Conservation (phyloP, 2,888 invertebrate genomes). For the Platycheirus albimanus region DNA sequence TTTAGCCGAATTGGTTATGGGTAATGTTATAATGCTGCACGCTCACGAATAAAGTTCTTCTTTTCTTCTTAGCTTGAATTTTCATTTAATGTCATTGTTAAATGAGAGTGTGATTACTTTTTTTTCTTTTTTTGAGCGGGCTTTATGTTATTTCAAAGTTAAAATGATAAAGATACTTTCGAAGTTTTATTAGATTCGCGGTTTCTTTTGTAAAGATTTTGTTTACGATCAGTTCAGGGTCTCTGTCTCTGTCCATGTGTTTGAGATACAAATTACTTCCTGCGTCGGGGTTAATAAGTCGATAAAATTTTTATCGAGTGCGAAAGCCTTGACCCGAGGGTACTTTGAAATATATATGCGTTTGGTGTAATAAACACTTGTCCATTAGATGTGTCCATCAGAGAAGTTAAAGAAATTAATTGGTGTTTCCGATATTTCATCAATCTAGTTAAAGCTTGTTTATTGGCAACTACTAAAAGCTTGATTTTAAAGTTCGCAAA, state of each 20-base stretch:
- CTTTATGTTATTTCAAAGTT: background rate
- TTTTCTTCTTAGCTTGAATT: slow-evolving; percentile 1
- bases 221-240: background rate
- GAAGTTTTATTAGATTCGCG: slow-evolving; percentile 52
- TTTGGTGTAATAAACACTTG: background rate
- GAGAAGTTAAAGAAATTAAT: no score
- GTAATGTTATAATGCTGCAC: slow-evolving; percentile 47
- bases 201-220: slow-evolving; percentile 22
- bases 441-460: no score
- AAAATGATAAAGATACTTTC: slow-evolving; percentile 33
- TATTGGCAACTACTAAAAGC: no score
- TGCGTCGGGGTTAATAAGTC: slow-evolving; percentile 40
- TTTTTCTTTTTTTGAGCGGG: background rate
- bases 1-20: slow-evolving; percentile 63
- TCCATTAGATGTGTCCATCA: no score
- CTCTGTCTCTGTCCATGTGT: background rate
- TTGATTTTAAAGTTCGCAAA: no score
- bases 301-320: slow-evolving; percentile 31
- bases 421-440: no score
- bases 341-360: slow-evolving; percentile 1
- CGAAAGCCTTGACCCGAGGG: slow-evolving; percentile 25
- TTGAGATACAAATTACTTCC: slow-evolving; percentile 55
- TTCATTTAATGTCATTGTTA: slow-evolving; percentile 58
- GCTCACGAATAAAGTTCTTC: slow-evolving; percentile 11
- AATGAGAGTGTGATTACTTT: slow-evolving; percentile 61